These are phyloP conservation scores for Drosophila mercatorum DNA, from an alignment of 2,888 invertebrate genomes.

Conservation along the genomic window DNA sequence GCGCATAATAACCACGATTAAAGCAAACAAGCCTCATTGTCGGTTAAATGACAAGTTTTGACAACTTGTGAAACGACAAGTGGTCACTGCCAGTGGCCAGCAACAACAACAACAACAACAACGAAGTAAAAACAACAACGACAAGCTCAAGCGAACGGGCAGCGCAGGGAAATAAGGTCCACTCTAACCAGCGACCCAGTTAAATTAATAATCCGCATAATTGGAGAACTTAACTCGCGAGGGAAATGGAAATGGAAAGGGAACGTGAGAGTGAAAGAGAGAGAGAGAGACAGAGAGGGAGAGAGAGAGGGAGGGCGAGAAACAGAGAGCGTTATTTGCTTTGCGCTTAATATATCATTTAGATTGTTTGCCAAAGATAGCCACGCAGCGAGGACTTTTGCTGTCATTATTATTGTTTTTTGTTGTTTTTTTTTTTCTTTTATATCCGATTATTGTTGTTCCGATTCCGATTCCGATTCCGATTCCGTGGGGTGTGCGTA, in stretches of 20 bases:
- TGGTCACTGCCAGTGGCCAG: slow-evolving; percentile 56
- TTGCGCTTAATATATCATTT: slow-evolving; percentile 85
- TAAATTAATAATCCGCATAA: slow-evolving; percentile 85
- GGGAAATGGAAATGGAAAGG: slow-evolving; percentile 24
- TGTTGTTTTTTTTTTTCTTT: slow-evolving; percentile 5
- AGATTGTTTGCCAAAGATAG: slow-evolving; percentile 84
- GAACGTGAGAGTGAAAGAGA: too few relatives aligned
- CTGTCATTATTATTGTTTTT: slow-evolving; percentile 70
- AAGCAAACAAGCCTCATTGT: slow-evolving; percentile 84
- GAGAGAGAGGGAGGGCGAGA: slow-evolving; percentile 46
- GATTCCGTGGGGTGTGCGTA: slow-evolving; percentile 31
- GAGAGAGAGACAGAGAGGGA: slow-evolving; percentile 9
- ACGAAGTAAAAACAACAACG: slow-evolving; percentile 16
- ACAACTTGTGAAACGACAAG: slow-evolving; percentile 82
- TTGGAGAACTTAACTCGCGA: slow-evolving; percentile 82
- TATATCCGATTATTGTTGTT: slow-evolving; percentile 38
- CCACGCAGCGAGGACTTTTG: slow-evolving; percentile 67
- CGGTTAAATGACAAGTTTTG: slow-evolving; percentile 84
- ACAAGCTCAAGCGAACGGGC: slow-evolving; percentile 2
- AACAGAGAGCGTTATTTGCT: slow-evolving; percentile 79
- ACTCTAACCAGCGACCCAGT: slow-evolving; percentile 74
- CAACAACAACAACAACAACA: slow-evolving; percentile 22
- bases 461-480: slow-evolving; percentile 27
- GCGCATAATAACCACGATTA: slow-evolving; percentile 83
- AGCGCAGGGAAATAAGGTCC: slow-evolving; percentile 13